Percentiles rank a stretch among this genome's conserved stretches.
Evolutionary conservation across 2,797 vertebrate genomes (phyloP).

Genomic region (Muscicapa comitata): DNA sequence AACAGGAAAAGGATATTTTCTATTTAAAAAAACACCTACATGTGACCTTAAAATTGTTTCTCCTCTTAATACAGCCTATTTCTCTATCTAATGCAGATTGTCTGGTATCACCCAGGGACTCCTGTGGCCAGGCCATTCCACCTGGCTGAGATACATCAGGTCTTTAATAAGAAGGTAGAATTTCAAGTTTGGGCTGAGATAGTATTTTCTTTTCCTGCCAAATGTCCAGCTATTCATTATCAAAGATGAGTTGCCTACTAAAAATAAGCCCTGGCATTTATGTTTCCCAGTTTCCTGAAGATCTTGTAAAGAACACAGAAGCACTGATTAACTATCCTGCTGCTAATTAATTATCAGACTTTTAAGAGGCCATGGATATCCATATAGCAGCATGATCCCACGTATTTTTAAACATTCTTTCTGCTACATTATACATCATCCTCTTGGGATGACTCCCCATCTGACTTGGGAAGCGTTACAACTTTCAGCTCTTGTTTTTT

Average conservation of each 20-base stretch:
- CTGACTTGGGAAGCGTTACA: neutral
- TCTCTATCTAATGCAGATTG: neutral
- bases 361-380: neutral
- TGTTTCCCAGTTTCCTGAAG: neutral
- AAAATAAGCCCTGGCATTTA: conserved; percentile 7
- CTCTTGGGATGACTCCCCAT: neutral
- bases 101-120: neutral
- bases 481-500: conserved; percentile 6
- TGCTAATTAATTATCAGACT: neutral
- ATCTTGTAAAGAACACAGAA: neutral
- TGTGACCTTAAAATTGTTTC: neutral
- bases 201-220: neutral
- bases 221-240: neutral
- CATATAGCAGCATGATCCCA: neutral
- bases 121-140: neutral
- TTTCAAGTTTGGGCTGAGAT: neutral
- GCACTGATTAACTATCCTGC: neutral
- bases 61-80: neutral
- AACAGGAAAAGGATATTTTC: neutral
- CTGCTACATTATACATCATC: neutral
- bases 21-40: neutral
- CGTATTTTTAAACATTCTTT: conserved; percentile 15
- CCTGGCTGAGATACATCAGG: neutral
- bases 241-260: neutral
- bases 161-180: neutral